These are phyloP conservation scores for Sitophilus oryzae DNA, from an alignment of 1,140 invertebrate genomes.

Conservation along the genomic window DNA sequence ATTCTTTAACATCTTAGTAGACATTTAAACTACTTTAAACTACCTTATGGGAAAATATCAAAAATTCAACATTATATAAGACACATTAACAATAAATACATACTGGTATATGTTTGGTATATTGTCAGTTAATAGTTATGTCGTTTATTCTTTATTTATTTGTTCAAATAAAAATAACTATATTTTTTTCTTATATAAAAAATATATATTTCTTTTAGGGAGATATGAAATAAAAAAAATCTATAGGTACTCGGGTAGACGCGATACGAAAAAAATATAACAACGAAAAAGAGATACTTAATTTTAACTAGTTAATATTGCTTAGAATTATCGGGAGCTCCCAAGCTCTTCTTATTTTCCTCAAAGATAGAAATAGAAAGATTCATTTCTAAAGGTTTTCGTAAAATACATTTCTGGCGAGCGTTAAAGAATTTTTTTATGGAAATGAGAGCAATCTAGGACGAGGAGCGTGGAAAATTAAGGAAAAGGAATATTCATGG, in stretches of 20 bases:
- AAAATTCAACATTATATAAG: slow-evolving; percentile 1
- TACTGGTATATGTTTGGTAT: background rate
- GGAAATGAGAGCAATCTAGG: background rate
- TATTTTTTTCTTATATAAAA: too few relatives aligned
- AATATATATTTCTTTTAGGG: background rate
- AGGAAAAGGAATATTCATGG: slow-evolving; percentile 20
- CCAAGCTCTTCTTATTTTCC: too few relatives aligned
- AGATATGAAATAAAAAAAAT: background rate
- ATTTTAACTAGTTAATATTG: slow-evolving; percentile 4
- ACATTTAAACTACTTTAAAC: slow-evolving; percentile 15
- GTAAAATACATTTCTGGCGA: too few relatives aligned
- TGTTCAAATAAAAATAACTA: too few relatives aligned
- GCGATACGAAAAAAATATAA: background rate
- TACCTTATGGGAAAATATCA: slow-evolving; percentile 6
- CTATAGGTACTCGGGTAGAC: background rate
- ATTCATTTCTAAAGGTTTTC: slow-evolving; percentile 8
- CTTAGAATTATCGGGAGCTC: background rate
- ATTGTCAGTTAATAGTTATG: background rate
- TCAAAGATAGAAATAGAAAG: slow-evolving; percentile 3
- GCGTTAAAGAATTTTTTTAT: background rate
- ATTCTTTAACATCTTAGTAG: slow-evolving; percentile 20
- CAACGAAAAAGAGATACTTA: slow-evolving; percentile 3
- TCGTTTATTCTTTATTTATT: background rate
- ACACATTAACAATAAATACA: slow-evolving; percentile 1
- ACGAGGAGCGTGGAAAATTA: slow-evolving; percentile 8